Conservation (phyloP, 2,797 vertebrate species). For the Leptodactylus fallax region DNA sequence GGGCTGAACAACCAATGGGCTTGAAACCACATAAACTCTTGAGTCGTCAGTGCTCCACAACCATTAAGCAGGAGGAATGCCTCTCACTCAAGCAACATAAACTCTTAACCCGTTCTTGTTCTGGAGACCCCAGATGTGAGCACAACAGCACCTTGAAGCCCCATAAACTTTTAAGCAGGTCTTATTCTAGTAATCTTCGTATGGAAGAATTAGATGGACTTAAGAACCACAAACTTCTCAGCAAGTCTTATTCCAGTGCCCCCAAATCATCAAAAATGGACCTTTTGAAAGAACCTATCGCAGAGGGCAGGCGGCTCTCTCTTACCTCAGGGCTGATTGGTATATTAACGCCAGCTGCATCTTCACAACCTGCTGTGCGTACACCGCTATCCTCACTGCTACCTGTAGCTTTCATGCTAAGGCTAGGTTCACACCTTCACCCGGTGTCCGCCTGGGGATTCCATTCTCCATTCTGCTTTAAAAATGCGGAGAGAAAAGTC, state of each 20-base stretch:
- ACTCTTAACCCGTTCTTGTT: conserved; percentile 81
- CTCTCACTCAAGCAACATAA: conserved; percentile 80
- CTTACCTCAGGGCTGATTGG: conserved; percentile 93
- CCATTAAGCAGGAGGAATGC: conserved; percentile 81
- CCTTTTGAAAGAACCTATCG: conserved; percentile 81
- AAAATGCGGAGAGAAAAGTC: too few relatives aligned
- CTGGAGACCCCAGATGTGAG: conserved; percentile 83
- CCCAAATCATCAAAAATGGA: conserved; percentile 84
- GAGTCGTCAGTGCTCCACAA: conserved; percentile 78
- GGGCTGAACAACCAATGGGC: conserved; percentile 79
- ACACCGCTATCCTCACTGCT: conserved; percentile 62
- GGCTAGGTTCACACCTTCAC: too few relatives aligned
- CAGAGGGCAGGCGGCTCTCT: conserved; percentile 87
- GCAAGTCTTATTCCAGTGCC: conserved; percentile 82
- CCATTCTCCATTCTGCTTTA: too few relatives aligned
- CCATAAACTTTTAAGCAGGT: conserved; percentile 84
- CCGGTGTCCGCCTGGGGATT: too few relatives aligned
- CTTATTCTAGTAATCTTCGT: conserved; percentile 83
- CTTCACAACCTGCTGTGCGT: conserved; percentile 80
- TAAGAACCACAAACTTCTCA: conserved; percentile 84
- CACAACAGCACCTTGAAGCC: conserved; percentile 82
- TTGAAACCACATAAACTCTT: conserved; percentile 85
- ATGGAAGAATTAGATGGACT: conserved; percentile 86
- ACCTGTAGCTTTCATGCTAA: too few relatives aligned
- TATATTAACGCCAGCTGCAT: conserved; percentile 87